These are phyloP conservation scores for Sebastes fasciatus DNA, from an alignment of 2,113 vertebrate species.

Conservation along the genomic window DNA sequence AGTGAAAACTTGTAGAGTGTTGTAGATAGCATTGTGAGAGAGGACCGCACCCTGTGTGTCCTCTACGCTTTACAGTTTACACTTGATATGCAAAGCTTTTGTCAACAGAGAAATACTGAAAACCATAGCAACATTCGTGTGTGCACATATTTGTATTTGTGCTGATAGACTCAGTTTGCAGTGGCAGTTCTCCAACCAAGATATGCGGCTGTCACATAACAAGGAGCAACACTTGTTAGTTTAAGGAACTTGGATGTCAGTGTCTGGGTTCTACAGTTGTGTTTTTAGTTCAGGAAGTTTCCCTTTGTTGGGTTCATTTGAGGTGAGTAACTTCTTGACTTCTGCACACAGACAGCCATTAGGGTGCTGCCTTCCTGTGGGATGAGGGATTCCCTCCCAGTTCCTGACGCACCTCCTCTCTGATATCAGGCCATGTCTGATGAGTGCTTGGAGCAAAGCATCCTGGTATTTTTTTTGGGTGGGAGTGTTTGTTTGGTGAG, in stretches of 20 bases:
- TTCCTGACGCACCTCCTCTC: slow-evolving; percentile 70
- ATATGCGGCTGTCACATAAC: neutral
- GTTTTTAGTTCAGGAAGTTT: neutral
- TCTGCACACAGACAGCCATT: neutral
- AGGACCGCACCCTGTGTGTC: slow-evolving; percentile 62
- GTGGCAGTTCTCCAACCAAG: neutral
- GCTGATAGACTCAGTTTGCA: neutral
- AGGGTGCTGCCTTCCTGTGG: slow-evolving; percentile 27
- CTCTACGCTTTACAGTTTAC: slow-evolving; percentile 49
- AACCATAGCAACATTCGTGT: slow-evolving; percentile 22
- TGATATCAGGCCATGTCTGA: slow-evolving; percentile 79
- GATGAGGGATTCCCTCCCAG: slow-evolving; percentile 45
- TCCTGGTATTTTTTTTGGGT: slow-evolving; percentile 60
- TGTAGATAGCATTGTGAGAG: slow-evolving; percentile 30
- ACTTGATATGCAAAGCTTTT: slow-evolving; percentile 48
- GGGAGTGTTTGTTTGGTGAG: slow-evolving; percentile 53
- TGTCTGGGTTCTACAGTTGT: neutral
- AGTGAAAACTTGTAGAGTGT: slow-evolving; percentile 23
- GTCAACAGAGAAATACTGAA: slow-evolving; percentile 42
- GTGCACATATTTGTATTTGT: neutral
- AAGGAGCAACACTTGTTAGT: neutral
- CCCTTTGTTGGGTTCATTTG: neutral
- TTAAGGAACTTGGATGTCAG: neutral
- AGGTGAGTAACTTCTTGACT: neutral
- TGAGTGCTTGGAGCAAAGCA: slow-evolving; percentile 61